Evolutionary conservation across 1,140 invertebrate species (phyloP), one percentile per base, ranked within the genome.

Genomic region (Saccostrea echinata): DNA sequence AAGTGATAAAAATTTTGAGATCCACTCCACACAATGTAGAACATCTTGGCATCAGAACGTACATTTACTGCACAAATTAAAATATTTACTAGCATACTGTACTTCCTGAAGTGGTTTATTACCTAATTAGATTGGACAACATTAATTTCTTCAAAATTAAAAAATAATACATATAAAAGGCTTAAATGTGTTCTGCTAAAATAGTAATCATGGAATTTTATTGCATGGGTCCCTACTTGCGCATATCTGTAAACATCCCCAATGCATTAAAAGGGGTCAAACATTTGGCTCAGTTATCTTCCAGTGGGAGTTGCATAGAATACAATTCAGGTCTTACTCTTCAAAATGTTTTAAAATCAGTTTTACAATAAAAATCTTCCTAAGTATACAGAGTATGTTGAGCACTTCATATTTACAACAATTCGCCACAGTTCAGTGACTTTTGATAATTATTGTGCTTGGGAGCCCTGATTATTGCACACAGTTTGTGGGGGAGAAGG

Each of bases 341-440:
- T 1, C n/a, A 61, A 61, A 61, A 61, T 61, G 21, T 61, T 61
- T 61, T 61, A 61, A 61, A 61, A 61, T 21, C n/a, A 18, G n/a
- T n/a, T 61, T 61, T 1, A 61, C 55, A 61, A 61, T 61, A 21
- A 61, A 61, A 61, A 61, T 21, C n/a, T 21, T 1, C 57, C 4
- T 64, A n/a, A 64, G 8, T 24, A 64, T 24, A 64, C 27, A 30
- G 68, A 16, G 13, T 30, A 76, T 30, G 27, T 76, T 76, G 68
- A 76, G 68, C 68, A 76, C 68, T 30, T 76, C 55, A 21, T 76
- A 76, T 76, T 33, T 27, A 30, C 24, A 76, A 33, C 27, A 76
- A 27, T 76, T 30, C 33, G 27, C 18, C 68, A 30, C 30, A 16
- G 24, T 30, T 30, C 27, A 16, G 27, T 30, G 27, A 76, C 27